Base-by-base conservation (phyloP, 2,888 invertebrate species). In the Drosophila demipolita region DNA sequence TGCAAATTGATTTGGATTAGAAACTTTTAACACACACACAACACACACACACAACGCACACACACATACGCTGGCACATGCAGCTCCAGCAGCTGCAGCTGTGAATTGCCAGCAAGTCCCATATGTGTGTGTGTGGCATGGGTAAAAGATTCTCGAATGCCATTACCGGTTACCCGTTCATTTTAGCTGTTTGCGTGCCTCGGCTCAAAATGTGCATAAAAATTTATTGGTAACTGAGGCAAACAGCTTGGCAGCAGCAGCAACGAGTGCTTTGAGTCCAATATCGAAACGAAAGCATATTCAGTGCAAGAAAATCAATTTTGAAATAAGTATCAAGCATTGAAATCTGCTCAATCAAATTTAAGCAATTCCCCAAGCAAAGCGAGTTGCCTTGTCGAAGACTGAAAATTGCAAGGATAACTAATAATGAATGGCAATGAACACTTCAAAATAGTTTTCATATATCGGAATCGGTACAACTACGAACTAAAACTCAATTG, bases 1-100 rank as follows among this genome's bases (percentile, higher is more conserved):
- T 91, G 91, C 90, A 91, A 91, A 91, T 91, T 91, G 91, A 91
- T 92, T 91, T 91, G 91, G 91, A 91, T 91, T 92, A 89, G 91
- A 86, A 87, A 87, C 83, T 86, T 86, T 81, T 75, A 86, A 81
- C 69, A 74, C 79, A 61, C 54, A 45, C 45, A 23, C 15, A 23
- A 15, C 45, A 78, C 69, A 74, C 75, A 60, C 49, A 73, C 63
- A 66, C 64, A 65, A 48, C 61, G 63, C 23, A 50, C 20, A 33
- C n/a, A 17, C 38, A 29, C 49, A 66, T 29, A 55, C 36, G 32
- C 45, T 35, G 32, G 26, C 52, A 40, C 35, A 58, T 29, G 29
- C 29, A 42, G 50, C 29, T 33, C 32, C 1, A 35, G 35, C 35
- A 35, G 26, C 49, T 33, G 17, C 15, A 42, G 55, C 49, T 52